phyloP scores from a whole-genome alignment of 2,113 vertebrate species.

The Oncorhynchus gorbuscha region DNA sequence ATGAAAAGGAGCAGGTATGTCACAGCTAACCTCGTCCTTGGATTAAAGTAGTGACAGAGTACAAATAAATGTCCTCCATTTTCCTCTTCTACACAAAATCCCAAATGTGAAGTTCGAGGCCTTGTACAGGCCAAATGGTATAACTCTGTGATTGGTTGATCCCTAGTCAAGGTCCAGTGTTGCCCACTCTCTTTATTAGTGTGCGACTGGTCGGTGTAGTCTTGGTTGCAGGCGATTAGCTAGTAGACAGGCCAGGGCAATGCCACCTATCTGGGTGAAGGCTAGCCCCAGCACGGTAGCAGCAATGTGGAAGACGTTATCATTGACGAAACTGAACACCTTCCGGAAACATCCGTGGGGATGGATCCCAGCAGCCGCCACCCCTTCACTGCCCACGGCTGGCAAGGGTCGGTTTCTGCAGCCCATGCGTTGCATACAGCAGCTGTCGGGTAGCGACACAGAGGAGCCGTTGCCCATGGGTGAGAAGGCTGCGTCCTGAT shows the following conservation, averaged over 20 bases:
- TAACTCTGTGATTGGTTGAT: not conserved
- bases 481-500: slow-evolving; percentile 58
- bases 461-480: slow-evolving; percentile 57
- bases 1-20: not conserved
- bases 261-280: slow-evolving; percentile 78
- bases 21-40: not conserved
- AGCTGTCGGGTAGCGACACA: slow-evolving; percentile 82
- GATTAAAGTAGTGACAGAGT: not conserved
- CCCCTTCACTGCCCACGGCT: slow-evolving; percentile 43
- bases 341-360: slow-evolving; percentile 81
- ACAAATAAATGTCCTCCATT: not conserved
- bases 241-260: slow-evolving; percentile 78
- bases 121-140: not conserved
- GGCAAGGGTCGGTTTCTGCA: slow-evolving; percentile 76
- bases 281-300: slow-evolving; percentile 80
- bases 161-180: not conserved
- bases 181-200: slow-evolving; percentile 30
- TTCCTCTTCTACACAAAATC: not conserved
- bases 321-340: slow-evolving; percentile 79
- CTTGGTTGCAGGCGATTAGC: slow-evolving; percentile 72
- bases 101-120: not conserved
- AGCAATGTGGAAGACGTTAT: slow-evolving; percentile 82
- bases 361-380: slow-evolving; percentile 63
- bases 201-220: slow-evolving; percentile 52
- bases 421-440: slow-evolving; percentile 76